These are phyloP conservation scores for Oscheius onirici DNA, from an alignment of 2,888 invertebrate species.

Conservation along the genomic window DNA sequence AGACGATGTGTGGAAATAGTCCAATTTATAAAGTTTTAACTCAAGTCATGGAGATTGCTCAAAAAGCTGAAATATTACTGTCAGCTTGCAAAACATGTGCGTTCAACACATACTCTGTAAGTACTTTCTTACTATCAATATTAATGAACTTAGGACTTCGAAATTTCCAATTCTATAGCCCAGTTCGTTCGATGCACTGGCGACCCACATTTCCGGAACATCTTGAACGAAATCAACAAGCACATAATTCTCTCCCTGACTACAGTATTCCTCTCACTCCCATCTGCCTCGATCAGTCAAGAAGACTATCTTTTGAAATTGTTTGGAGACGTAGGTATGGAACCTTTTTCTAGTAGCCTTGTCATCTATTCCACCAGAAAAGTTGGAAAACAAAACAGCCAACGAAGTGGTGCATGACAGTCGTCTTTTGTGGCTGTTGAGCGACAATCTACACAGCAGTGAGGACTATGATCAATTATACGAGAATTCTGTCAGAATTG, in stretches of 20 bases:
- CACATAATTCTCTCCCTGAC: neutral
- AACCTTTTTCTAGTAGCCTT: too few relatives aligned
- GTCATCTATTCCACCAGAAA: too few relatives aligned
- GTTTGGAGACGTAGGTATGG: neutral
- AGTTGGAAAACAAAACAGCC: neutral
- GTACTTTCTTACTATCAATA: too few relatives aligned
- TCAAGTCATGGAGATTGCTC: neutral
- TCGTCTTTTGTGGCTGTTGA: neutral
- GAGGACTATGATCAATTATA: constrained; percentile 8
- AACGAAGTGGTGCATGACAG: constrained; percentile 1
- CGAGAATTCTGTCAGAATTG: neutral
- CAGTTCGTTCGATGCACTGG: neutral
- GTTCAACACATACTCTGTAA: too few relatives aligned
- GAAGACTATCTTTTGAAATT: neutral
- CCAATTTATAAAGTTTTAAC: neutral
- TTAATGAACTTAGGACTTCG: neutral
- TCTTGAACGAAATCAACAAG: neutral
- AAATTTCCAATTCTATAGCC: neutral
- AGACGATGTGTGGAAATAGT: neutral
- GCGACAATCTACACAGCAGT: neutral
- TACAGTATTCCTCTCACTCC: neutral
- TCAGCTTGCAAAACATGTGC: neutral
- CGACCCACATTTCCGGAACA: neutral
- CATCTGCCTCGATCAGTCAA: neutral
- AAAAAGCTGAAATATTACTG: neutral